phyloP scores from a whole-genome alignment of 2,888 invertebrate species.

The Volucella zonaria region DNA sequence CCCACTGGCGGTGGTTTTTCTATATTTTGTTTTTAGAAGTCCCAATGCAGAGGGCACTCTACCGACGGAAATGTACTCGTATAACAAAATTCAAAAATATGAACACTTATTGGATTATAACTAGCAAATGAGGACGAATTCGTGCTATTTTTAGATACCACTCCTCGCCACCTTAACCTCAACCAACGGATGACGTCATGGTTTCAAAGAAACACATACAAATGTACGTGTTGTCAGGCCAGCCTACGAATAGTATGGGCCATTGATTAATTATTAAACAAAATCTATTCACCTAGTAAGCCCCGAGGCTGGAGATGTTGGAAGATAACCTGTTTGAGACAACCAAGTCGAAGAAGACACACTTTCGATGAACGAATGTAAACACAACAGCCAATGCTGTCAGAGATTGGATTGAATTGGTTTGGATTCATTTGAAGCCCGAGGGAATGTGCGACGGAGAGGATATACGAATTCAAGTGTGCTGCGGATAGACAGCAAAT shows the following conservation, averaged over 20 bases:
- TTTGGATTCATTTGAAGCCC: too few relatives aligned
- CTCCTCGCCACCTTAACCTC: not conserved
- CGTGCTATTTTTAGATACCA: not conserved
- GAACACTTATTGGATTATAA: slow-evolving; percentile 71
- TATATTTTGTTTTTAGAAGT: not conserved
- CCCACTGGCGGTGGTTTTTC: not conserved
- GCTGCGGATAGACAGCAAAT: slow-evolving; percentile 19
- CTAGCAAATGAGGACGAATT: slow-evolving; percentile 27
- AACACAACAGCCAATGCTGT: not conserved
- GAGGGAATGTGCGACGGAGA: not conserved
- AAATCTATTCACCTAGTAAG: slow-evolving; percentile 27
- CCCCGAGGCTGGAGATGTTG: not conserved
- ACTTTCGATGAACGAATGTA: not conserved
- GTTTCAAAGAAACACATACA: not conserved
- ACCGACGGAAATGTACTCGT: slow-evolving; percentile 10
- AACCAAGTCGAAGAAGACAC: slow-evolving; percentile 14
- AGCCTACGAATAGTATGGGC: slow-evolving; percentile 10
- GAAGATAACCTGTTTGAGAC: slow-evolving; percentile 37
- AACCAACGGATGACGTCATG: slow-evolving; percentile 54
- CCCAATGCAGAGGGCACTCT: not conserved
- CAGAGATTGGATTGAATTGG: too few relatives aligned
- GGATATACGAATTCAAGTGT: slow-evolving; percentile 34
- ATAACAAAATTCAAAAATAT: slow-evolving; percentile 55
- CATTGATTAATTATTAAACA: slow-evolving; percentile 66
- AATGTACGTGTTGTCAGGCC: not conserved